phyloP scores from a whole-genome alignment of 2,888 invertebrate genomes.

The Frankliniella intonsa region DNA sequence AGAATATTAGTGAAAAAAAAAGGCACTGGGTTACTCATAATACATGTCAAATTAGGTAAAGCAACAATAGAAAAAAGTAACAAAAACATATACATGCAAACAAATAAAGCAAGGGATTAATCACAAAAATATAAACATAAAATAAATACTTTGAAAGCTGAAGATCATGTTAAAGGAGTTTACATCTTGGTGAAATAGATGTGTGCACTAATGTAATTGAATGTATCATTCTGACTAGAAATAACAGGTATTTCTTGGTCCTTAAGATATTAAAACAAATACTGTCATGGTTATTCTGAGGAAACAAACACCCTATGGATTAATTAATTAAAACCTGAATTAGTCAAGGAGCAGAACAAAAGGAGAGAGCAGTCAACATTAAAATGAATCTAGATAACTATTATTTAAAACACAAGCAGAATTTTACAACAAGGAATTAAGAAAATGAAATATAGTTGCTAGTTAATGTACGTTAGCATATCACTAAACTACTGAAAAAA shows the following conservation, averaged over 20 bases:
- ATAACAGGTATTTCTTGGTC: slow-evolving; percentile 10
- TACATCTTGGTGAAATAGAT: too few relatives aligned
- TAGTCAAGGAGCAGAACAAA: too few relatives aligned
- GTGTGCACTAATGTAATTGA: too few relatives aligned
- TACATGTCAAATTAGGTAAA: too few relatives aligned
- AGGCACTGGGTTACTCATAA: not conserved
- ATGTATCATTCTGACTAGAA: not conserved
- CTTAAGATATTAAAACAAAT: not conserved
- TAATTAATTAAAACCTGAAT: too few relatives aligned
- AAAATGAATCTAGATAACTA: not conserved
- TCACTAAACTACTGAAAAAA: not conserved
- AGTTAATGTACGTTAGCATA: not conserved
- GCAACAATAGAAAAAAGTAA: too few relatives aligned
- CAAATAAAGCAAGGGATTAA: not conserved
- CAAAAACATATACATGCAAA: too few relatives aligned
- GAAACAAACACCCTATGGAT: too few relatives aligned
- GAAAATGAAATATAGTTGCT: not conserved
- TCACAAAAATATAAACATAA: not conserved
- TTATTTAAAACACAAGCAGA: too few relatives aligned
- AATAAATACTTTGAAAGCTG: not conserved
- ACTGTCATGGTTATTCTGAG: too few relatives aligned
- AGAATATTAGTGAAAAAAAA: not conserved
- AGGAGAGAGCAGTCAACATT: not conserved
- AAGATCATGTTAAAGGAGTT: too few relatives aligned
- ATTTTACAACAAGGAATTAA: not conserved